Base-by-base conservation (phyloP, 2,888 invertebrate genomes). In the Nebria salina region DNA sequence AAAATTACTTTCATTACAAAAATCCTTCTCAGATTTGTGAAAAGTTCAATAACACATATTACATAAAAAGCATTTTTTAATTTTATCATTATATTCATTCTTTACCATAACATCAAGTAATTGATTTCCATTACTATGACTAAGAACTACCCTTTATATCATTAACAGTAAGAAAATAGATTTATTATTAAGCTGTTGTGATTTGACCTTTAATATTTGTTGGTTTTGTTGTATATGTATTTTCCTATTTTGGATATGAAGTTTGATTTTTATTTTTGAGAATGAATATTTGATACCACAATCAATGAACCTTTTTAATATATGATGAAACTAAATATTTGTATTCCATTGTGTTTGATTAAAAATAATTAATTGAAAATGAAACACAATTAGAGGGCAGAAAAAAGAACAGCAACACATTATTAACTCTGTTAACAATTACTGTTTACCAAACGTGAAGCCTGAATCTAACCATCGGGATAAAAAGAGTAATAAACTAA, bases 401-500 rank as follows among this genome's bases (percentile, higher is more conserved):
- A 54, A 54, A 54, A 54, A 54, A 13, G 13, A 54, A 8, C 54
- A 13, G 54, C 54, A 54, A 54, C 54, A 11, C 54, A 54, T 54
- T 54, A 54, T 54, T 54, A 54, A 54, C 54, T 54, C 54, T 54
- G 13, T 54, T 54, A 54, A 54, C 4, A 54, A 54, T 54, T 54
- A 54, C 54, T 54, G 54, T 54, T 54, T 54, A 54, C 54, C 54
- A 54, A 54, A 54, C 54, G 54, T 54, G 54, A 11, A 54, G 8
- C 54, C 13, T 54, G 54, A 54, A 54, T 54, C 54, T 54, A 54
- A 54, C 54, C 54, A 54, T 54, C 54, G 54, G 13, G 54, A 54
- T 11, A 54, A 54, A 54, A 54, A 54, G 15, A 20, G 20, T 26
- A 76, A 70, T 54, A 70, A 68, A 76, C 76, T 76, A 70, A 43